phyloP scores from a whole-genome alignment of 2,113 vertebrate species.

The Macrotis lagotis region DNA sequence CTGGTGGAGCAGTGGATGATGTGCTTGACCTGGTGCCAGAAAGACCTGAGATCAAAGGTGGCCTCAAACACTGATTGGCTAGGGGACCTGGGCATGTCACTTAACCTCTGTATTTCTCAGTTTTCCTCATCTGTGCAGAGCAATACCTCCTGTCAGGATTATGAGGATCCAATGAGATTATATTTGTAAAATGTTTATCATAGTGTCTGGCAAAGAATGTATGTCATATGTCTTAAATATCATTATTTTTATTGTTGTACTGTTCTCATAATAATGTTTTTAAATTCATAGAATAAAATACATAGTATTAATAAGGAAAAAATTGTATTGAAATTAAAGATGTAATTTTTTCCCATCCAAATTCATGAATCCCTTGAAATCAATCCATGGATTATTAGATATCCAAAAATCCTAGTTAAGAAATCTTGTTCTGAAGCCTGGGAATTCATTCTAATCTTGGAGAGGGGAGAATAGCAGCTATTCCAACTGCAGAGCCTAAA shows the following conservation, averaged over 20 bases:
- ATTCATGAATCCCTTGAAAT: neutral
- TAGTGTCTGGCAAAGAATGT: neutral
- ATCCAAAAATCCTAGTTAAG: neutral
- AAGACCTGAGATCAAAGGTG: neutral
- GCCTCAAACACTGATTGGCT: neutral
- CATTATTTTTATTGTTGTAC: neutral
- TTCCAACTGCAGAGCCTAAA: conserved; percentile 21
- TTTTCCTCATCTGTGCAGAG: neutral
- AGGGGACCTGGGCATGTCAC: neutral
- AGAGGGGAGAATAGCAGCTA: conserved; percentile 3
- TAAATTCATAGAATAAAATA: neutral
- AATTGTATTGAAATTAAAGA: neutral
- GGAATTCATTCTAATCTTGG: conserved; percentile 10
- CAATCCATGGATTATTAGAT: neutral
- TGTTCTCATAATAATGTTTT: neutral
- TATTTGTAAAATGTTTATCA: neutral
- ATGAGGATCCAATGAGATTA: neutral
- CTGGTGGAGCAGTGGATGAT: neutral
- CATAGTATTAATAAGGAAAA: neutral
- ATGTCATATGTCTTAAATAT: neutral
- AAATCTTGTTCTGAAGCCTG: neutral
- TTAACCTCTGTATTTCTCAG: neutral
- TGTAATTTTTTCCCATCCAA: neutral
- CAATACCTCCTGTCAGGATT: neutral
- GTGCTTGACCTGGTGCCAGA: neutral